Evolutionary conservation across 2,113 vertebrate species (phyloP), one percentile per base, ranked within the genome.

Genomic region (Rana temporaria): DNA sequence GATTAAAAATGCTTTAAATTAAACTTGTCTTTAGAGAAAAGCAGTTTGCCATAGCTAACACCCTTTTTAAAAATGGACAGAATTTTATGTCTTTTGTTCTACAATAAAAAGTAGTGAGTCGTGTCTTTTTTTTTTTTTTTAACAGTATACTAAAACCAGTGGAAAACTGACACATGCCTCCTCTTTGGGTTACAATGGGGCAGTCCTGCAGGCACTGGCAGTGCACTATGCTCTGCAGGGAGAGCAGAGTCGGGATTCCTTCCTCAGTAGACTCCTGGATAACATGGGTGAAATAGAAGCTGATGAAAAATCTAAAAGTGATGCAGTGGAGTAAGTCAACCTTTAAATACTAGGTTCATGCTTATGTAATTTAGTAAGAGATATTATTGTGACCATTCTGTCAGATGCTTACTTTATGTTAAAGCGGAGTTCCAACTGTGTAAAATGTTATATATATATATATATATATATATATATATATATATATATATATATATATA

Each of bases 141-240:
- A 0, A 22, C 87, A 99, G 98, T 98, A 94, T 86, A 92, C 97
- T 0, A 92, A 90, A 76, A 90, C 95, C 73, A 98, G 96, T 0
- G 97, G 97, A 0, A 95, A 96, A 92, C 87, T 99, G 75, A 99
- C 98, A 11, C 98, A 99, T 17, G 92, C 97, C 85, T 98, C 96
- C 87, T 98, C 97, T 71, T 88, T 99, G 90, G 98, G 98, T 57
- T 99, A 99, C 84, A 99, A 99, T 0, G 98, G 98, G 0, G 98
- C 97, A 32, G 90, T 98, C 74, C 92, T 99, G 85, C 97, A 99
- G 90, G 97, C 97, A 0, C 86, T 99, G 85, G 98, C 98, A 0
- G 97, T 99, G 86, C 95, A 99, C 84, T 92, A 96, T 3, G 96
- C 98, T 0, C 89, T 99, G 81, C 96, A 95, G 87, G 97, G 96